Percentiles rank a stretch among this genome's conserved stretches.
phyloP scores from a whole-genome alignment of 2,888 invertebrate species.

The Phorcus lineatus region DNA sequence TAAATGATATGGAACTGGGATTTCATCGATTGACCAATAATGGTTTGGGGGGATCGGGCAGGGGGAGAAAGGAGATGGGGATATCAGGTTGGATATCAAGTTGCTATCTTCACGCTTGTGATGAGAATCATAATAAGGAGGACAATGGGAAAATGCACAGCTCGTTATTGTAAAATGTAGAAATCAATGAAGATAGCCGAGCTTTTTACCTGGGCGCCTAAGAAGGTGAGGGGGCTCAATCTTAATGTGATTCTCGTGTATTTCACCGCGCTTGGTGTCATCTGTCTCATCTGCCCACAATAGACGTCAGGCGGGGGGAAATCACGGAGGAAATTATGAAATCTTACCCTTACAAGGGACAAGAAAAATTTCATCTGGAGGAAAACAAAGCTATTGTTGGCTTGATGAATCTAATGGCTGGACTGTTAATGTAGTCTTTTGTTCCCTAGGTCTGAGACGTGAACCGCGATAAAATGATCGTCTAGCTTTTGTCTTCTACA shows the following conservation, averaged over 20 bases:
- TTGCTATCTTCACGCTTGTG: constrained; percentile 17
- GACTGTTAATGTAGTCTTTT: constrained; percentile 5
- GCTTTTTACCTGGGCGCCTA: constrained; percentile 7
- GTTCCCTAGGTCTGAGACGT: neutral
- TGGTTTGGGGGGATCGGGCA: neutral
- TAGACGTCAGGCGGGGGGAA: neutral
- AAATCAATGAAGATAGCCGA: constrained; percentile 17
- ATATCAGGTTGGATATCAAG: neutral
- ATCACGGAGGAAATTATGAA: constrained; percentile 24
- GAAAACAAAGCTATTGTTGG: neutral
- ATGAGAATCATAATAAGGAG: constrained; percentile 9
- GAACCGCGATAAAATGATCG: constrained; percentile 10
- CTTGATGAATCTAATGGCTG: constrained; percentile 8
- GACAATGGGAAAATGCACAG: neutral
- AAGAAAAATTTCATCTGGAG: constrained; percentile 20
- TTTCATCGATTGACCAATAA: no score
- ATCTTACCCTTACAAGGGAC: constrained; percentile 17
- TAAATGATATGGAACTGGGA: no score
- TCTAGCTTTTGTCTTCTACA: neutral
- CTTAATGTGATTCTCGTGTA: constrained; percentile 21
- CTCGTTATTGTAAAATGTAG: constrained; percentile 12
- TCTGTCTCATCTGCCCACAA: neutral
- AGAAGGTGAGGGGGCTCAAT: neutral
- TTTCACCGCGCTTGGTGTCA: neutral
- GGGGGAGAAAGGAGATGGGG: neutral